A percentile compares a stretch with the other conserved stretches of the same genome.
These are phyloP conservation scores for Porites australiensis DNA, from an alignment of 64 coral and sea anemone genomes.

Conservation along the genomic window DNA sequence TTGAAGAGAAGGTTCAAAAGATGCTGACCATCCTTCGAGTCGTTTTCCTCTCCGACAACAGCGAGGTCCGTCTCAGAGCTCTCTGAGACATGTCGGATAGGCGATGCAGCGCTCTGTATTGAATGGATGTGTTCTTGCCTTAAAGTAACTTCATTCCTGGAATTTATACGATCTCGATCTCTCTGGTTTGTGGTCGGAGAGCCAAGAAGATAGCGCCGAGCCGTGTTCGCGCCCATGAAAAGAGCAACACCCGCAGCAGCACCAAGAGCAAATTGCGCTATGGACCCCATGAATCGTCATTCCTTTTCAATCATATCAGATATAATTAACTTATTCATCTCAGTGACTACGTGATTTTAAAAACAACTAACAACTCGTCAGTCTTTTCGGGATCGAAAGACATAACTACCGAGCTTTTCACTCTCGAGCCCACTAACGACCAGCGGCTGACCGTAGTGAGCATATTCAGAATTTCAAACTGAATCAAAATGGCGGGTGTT, in stretches of 20 bases:
- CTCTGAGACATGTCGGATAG: slow-evolving; percentile 56
- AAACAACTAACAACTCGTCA: neutral
- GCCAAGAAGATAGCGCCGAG: slow-evolving; percentile 5
- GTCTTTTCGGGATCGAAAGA: neutral
- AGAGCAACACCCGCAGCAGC: slow-evolving; percentile 84
- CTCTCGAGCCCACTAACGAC: neutral
- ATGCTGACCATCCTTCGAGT: slow-evolving; percentile 73
- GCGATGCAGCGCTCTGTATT: slow-evolving; percentile 83
- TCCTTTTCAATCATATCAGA: neutral
- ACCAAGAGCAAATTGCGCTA: slow-evolving; percentile 77
- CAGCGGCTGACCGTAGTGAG: slow-evolving; percentile 39
- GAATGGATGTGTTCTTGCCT: slow-evolving; percentile 41
- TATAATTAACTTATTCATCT: slow-evolving; percentile 5
- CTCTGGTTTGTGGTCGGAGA: neutral
- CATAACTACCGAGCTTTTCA: too few relatives aligned
- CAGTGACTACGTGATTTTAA: neutral
- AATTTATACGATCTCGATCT: slow-evolving; percentile 41
- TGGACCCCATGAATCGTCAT: slow-evolving; percentile 60
- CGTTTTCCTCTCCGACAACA: neutral
- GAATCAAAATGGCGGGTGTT: slow-evolving; percentile 77
- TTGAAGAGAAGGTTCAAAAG: slow-evolving; percentile 92
- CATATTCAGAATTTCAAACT: slow-evolving; percentile 51
- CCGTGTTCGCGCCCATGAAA: slow-evolving; percentile 60
- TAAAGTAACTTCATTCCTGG: neutral
- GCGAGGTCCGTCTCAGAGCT: neutral